Evolutionary conservation across 2,888 invertebrate genomes (phyloP).

Genomic region (Druceiella hillmani): DNA sequence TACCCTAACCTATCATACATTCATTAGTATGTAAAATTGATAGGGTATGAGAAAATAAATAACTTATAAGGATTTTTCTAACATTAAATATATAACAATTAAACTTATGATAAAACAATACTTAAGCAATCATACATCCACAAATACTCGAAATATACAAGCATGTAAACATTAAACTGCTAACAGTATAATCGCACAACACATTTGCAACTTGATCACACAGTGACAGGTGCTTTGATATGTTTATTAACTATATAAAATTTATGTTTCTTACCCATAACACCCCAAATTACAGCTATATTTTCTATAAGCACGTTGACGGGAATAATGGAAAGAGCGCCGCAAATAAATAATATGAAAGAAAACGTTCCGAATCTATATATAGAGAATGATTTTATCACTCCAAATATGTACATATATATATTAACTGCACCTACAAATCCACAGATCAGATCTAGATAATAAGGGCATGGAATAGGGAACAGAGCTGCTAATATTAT

Average conservation of each 20-base stretch:
- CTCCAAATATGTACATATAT: constrained; percentile 97
- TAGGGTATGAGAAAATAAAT: too few species aligned
- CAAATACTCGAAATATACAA: too few species aligned
- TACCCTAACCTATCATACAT: too few species aligned
- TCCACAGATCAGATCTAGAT: constrained; percentile 81
- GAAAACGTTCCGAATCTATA: constrained; percentile 77
- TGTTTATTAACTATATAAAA: constrained; percentile 97
- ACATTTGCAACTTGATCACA: too few species aligned
- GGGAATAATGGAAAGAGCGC: constrained; percentile 86
- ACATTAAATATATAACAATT: too few species aligned
- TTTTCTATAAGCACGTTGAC: constrained; percentile 93
- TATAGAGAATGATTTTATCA: constrained; percentile 91
- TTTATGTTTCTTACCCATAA: constrained; percentile 91
- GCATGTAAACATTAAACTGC: too few species aligned
- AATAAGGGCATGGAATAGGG: constrained; percentile 80
- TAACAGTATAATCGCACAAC: too few species aligned
- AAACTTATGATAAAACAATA: too few species aligned
- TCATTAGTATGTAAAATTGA: too few species aligned
- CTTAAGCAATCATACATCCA: too few species aligned
- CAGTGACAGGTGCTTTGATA: constrained; percentile 62
- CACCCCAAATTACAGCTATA: constrained; percentile 90
- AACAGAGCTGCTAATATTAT: constrained; percentile 77
- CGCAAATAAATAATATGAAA: constrained; percentile 75
- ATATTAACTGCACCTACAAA: constrained; percentile 92
- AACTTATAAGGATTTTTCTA: too few species aligned